Base-by-base conservation (phyloP, 2,888 invertebrate genomes). In the Sphaerophoria rueppellii region DNA sequence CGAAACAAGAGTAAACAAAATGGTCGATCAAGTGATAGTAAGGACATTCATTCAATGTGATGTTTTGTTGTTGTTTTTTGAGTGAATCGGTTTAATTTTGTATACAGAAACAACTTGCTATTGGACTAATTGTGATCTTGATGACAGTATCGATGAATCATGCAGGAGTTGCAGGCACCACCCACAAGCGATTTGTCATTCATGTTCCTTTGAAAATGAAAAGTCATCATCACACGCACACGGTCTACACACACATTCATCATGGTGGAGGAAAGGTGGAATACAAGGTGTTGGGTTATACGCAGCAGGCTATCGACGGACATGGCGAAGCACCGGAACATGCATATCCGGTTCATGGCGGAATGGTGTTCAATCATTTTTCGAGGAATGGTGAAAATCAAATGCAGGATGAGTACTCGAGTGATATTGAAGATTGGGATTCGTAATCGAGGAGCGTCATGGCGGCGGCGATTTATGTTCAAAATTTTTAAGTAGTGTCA, bases 131-230 rank as follows among this genome's bases (percentile, higher is more conserved):
- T 9, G 70, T 85, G 34, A 73, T 70, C 12, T 46, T 86, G 82
- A 67, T 78, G 70, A 73, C 71, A 12, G 70, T 78, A 43, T 32
- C 82, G 14, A 60, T 82, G 52, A 60, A 71, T 37, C 54, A 72
- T 61, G 82, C 73, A 16, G 65, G 60, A 7, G 86, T 65, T 12
- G 50, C 77, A n/a, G 74, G 82, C 35, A 74, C 55, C 7, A 43
- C 92, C 46, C 94, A 95, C 91, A 95, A 95, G 89, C 95, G 95
- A 89, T 95, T 96, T 87, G 93, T 96, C 88, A 96, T 96, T 90
- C 96, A 96, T 91, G 95, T 96, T 65, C 96, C 96, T 0, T 93
- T 95, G 90, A 95, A 95, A 91, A 93, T 96, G 87, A 95, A 96
- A 89, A 95, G 95, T 86, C 94, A 95, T 88, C 95, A 96, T 88